Evolutionary conservation across 2,113 vertebrate genomes (phyloP).

Genomic region (Anolis carolinensis): DNA sequence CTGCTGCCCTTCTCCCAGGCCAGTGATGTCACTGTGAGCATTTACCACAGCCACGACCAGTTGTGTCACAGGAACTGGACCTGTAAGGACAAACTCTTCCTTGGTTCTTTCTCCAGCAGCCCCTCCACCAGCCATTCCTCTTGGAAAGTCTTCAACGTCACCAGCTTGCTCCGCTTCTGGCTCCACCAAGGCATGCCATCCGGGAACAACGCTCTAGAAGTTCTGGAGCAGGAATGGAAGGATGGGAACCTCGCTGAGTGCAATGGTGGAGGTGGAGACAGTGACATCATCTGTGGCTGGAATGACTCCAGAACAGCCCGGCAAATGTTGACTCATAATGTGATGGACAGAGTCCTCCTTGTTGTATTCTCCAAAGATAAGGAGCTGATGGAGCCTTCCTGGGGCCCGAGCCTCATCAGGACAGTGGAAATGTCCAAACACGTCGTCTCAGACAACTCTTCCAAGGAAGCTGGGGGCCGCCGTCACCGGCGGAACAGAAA

Average conservation of each 20-base stretch:
- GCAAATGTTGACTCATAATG: constrained; percentile 39
- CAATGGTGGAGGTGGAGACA: rapidly evolving
- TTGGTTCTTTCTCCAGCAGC: constrained; percentile 76
- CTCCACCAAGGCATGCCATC: constrained; percentile 63
- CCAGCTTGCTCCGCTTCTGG: constrained; percentile 79
- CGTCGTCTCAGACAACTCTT: constrained; percentile 52
- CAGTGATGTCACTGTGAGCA: constrained; percentile 70
- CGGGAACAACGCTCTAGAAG: constrained; percentile 25
- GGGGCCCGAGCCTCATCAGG: constrained; percentile 78
- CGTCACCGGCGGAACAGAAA: constrained; percentile 81
- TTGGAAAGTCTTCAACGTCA: constrained; percentile 86
- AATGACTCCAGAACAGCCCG: rapidly evolving
- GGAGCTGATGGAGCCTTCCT: constrained; percentile 45
- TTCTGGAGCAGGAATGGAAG: constrained; percentile 25
- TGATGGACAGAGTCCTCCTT: constrained; percentile 76
- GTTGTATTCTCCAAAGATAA: constrained; percentile 85
- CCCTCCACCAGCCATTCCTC: constrained; percentile 56
- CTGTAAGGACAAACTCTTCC: constrained; percentile 72
- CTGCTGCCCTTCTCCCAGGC: constrained; percentile 64
- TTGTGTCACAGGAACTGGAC: neutral
- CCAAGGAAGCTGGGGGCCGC: constrained; percentile 52
- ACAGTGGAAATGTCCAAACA: constrained; percentile 85
- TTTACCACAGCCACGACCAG: constrained; percentile 78
- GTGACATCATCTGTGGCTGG: rapidly evolving
- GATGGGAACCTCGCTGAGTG: rapidly evolving